Evolutionary conservation across 2,797 vertebrate species (phyloP).

Genomic region (Orientallactaga sibirica): DNA sequence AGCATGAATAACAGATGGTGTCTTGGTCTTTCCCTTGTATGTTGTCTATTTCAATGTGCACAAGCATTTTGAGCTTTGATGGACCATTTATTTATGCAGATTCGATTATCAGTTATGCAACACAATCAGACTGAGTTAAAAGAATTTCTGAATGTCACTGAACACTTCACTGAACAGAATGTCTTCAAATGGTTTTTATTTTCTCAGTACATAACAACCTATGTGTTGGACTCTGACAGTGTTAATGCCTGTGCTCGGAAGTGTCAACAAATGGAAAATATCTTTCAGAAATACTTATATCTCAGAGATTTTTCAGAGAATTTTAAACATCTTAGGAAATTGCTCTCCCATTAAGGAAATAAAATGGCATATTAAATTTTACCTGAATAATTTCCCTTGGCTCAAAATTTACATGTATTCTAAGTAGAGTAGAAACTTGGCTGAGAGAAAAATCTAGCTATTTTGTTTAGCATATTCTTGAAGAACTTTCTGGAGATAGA

Average conservation of each 20-base stretch:
- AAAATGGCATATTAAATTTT: conserved; percentile 16
- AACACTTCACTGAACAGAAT: conserved; percentile 53
- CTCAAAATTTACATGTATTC: background rate
- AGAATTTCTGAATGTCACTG: conserved; percentile 6
- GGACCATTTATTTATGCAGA: conserved; percentile 44
- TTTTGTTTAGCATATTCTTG: background rate
- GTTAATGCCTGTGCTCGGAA: conserved; percentile 32
- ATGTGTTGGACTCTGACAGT: background rate
- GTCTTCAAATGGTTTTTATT: background rate
- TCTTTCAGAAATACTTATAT: background rate
- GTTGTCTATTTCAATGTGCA: background rate
- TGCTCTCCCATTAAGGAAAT: background rate
- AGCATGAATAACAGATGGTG: background rate
- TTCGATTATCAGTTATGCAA: conserved; percentile 20
- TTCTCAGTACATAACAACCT: conserved; percentile 19
- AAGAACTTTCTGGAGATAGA: conserved; percentile 28
- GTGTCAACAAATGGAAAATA: conserved; percentile 40
- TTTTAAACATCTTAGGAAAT: conserved; percentile 35
- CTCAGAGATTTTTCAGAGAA: conserved; percentile 3
- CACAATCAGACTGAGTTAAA: conserved; percentile 1
- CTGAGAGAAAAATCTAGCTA: background rate
- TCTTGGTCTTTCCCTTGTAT: background rate
- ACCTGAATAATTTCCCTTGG: conserved; percentile 4
- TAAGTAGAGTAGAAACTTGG: background rate
- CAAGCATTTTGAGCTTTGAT: conserved; percentile 37